Base-by-base conservation (phyloP, 2,888 invertebrate genomes). In the Resseliella maxima region DNA sequence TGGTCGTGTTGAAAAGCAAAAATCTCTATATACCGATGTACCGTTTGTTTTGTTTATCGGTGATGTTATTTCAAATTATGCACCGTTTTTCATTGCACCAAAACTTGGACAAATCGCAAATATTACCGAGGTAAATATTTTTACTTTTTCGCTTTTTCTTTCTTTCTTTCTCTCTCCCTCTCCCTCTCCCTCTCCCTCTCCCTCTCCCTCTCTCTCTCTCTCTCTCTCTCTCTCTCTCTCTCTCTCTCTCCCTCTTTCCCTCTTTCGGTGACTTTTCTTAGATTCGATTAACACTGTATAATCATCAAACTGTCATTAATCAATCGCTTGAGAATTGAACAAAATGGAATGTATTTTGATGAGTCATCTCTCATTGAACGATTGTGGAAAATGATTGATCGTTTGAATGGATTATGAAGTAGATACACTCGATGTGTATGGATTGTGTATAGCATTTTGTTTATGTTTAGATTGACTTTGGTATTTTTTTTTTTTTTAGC, bases 41-140 rank as follows among this genome's bases (percentile, higher is more conserved):
- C 92, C 92, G 6, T 90, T 96, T 0, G 92, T 92, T 0, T 89
- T 96, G 2, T 94, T 94, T 88, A 94, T 96, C 59, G 95, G 96
- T 0, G 96, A 96, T 88, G 95, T 96, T 0, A 95, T 95, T 86
- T 94, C 94, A 87, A 96, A 96, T 88, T 96, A 96, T 89, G 96
- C 96, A 0, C 96, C 96, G 0, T 92, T 93, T 36, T 95, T 96
- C 89, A 93, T 95, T 24, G 92, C 94, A 86, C 96, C 96, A 0
- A 93, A 93, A 10, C 90, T 93, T 3, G 94, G 95, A 64, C 95
- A 96, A 90, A 91, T 92, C n/a, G 93, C 95, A 0, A 93, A 92
- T 88, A 92, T 95, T 6, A 93, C 94, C 27, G 96, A 96, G 92
- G 94, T 94, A 87, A 50, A 50, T 50, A 50, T 8, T 50, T 89